A percentile compares a stretch with the other conserved stretches of the same genome.
Conservation (phyloP, 2,113 vertebrate species). For the Pseudolaguvia tuberculata region DNA sequence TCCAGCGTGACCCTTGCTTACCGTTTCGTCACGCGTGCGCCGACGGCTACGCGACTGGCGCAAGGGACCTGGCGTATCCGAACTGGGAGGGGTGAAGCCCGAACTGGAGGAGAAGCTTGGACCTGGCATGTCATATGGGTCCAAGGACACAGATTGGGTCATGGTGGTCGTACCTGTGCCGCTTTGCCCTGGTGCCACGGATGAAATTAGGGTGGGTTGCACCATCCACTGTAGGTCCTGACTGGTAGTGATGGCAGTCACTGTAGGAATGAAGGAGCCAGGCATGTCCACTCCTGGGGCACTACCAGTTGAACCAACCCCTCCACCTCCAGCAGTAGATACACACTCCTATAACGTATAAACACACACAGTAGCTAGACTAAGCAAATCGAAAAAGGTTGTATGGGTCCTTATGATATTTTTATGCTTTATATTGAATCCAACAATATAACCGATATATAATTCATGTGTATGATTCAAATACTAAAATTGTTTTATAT, state of each 20-base stretch:
- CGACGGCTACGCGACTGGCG: constrained; percentile 76
- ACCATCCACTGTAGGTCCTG: constrained; percentile 98
- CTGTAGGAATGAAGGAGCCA: constrained; percentile 90
- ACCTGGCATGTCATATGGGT: constrained; percentile 87
- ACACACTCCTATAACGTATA: constrained; percentile 64
- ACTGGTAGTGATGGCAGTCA: constrained; percentile 95
- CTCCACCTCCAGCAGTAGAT: constrained; percentile 64
- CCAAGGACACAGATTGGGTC: constrained; percentile 70
- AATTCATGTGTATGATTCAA: not conserved
- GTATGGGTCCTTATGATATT: not conserved
- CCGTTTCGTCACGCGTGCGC: constrained; percentile 81
- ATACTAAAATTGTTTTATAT: not conserved
- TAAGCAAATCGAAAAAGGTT: constrained; percentile 1
- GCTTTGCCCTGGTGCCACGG: constrained; percentile 85
- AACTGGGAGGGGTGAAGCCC: constrained; percentile 64
- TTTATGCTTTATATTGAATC: not conserved
- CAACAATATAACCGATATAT: no score
- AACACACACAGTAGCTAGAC: not conserved
- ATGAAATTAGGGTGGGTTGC: constrained; percentile 90
- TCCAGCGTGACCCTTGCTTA: constrained; percentile 63
- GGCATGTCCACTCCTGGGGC: constrained; percentile 85
- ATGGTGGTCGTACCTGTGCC: constrained; percentile 65
- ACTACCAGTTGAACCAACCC: constrained; percentile 60
- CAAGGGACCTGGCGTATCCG: constrained; percentile 63
- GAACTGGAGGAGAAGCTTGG: constrained; percentile 81